phyloP scores from a whole-genome alignment of 2,888 invertebrate genomes.

The Athalia cordata region DNA sequence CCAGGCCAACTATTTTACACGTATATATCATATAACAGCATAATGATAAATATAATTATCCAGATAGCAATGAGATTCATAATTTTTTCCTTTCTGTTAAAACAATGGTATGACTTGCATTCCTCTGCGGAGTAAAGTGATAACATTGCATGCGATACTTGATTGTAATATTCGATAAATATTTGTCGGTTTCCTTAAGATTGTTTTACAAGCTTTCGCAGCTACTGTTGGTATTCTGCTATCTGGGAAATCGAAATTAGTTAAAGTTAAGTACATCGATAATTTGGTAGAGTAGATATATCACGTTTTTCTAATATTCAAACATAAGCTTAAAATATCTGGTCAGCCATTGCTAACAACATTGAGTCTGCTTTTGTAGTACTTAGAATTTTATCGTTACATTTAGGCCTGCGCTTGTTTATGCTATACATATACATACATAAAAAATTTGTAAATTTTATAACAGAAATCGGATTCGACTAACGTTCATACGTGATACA shows the following conservation, averaged over 20 bases:
- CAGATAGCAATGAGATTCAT: slow-evolving; percentile 16
- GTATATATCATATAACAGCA: slow-evolving; percentile 7
- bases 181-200: neutral
- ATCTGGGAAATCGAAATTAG: slow-evolving; percentile 24
- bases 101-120: no score
- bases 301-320: slow-evolving; percentile 19
- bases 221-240: neutral
- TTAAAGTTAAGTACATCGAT: slow-evolving; percentile 28
- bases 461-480: no score
- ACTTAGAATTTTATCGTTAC: neutral
- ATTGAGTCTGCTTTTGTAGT: neutral
- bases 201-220: neutral
- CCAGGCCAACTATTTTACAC: slow-evolving; percentile 8
- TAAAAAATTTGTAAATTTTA: no score
- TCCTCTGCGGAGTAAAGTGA: no score
- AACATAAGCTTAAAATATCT: slow-evolving; percentile 9
- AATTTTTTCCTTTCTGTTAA: neutral
- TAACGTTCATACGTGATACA: no score
- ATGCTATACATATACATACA: no score
- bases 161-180: neutral
- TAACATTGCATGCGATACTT: no score
- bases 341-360: no score
- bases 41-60: slow-evolving; percentile 19
- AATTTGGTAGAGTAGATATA: slow-evolving; percentile 29
- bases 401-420: slow-evolving; percentile 21